Evolutionary conservation across 2,888 invertebrate genomes (phyloP), one percentile per base, ranked within the genome.

Genomic region (Argyra leucocephala): DNA sequence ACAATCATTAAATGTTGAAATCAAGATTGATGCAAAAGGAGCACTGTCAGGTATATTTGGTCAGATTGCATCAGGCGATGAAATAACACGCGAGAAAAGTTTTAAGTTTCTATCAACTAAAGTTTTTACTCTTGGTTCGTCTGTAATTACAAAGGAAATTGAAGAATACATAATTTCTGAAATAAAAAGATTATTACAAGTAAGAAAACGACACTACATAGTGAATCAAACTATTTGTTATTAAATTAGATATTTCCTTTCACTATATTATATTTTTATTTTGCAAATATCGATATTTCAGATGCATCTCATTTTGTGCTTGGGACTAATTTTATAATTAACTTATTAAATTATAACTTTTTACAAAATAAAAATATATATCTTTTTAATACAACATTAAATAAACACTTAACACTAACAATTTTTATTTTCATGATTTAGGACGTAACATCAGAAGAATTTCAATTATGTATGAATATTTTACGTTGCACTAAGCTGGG

Each of bases 361-460:
- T 58, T 57, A 3, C 5, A 21, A 21, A 18, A 18, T 18, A 2
- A 5, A n/a, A 57, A 15, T n/a, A 1, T 57, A 18, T 6, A 4
- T 57, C 2, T 21, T 57, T 57, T 62, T 10, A 18, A 26, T 26
- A 60, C 21, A 61, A 10, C 12, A 9, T 21, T 4, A 21, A 23
- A 31, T 64, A 24, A 64, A 10, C 36, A 31, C 1, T 22, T 26
- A 23, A 23, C 18, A 23, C 60, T 22, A n/a, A n/a, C n/a, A n/a
- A n/a, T n/a, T n/a, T n/a, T n/a, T n/a, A n/a, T n/a, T 23, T 3
- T 21, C 59, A 18, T 62, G 26, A 71, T 75, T n/a, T 74, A 92
- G 88, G 93, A 93, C 83, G 90, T 93, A 31, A 91, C 90, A 18
- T 92, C 93, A 37, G 92, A 93, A 71, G 96, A 97, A 81, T 96